Evolutionary conservation across 2,888 invertebrate genomes (phyloP), one percentile per base, ranked within the genome.

Genomic region (Drosophila quinaria): DNA sequence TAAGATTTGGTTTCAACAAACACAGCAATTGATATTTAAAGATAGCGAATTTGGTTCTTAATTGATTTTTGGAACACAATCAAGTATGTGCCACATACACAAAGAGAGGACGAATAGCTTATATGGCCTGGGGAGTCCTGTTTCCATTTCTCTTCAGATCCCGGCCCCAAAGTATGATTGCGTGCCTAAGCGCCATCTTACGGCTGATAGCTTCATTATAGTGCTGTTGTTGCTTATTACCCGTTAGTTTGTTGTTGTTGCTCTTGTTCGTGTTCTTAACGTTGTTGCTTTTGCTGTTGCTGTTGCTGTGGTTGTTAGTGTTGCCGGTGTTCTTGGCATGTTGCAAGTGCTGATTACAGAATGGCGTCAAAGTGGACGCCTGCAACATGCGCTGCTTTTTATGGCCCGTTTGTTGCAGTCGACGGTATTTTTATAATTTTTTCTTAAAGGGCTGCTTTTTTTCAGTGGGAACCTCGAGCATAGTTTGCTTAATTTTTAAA

Each of bases 161-260:
- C 10, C 42, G 67, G 71, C 67, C 76, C 80, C 74, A 82, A 87
- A 85, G 85, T 85, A 82, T 85, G 85, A 87, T 85, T 85, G 85
- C 85, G 85, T 85, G 85, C 87, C 82, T 85, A 85, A 85, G 85
- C 87, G 83, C 86, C 85, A 79, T 85, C 87, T 87, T 85, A 85
- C 77, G 85, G 77, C 85, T 85, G 85, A 87, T 85, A 87, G 85
- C 85, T 85, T 87, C 85, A 85, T 85, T 85, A 85, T 77, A 75
- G 83, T 78, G 70, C 86, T 70, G 87, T 84, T 80, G 80, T 75
- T 80, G 80, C 78, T 80, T 80, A 80, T 80, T 80, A 80, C 80
- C 73, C 76, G 70, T 70, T 70, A 63, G 72, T 35, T 76, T 62
- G 74, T 70, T 69, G 73, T 39, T 35, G 54, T 62, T 64, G 72